Evolutionary conservation across 1,140 invertebrate species (phyloP), one percentile per base, ranked within the genome.

Genomic region (Arctopsyche grandis): DNA sequence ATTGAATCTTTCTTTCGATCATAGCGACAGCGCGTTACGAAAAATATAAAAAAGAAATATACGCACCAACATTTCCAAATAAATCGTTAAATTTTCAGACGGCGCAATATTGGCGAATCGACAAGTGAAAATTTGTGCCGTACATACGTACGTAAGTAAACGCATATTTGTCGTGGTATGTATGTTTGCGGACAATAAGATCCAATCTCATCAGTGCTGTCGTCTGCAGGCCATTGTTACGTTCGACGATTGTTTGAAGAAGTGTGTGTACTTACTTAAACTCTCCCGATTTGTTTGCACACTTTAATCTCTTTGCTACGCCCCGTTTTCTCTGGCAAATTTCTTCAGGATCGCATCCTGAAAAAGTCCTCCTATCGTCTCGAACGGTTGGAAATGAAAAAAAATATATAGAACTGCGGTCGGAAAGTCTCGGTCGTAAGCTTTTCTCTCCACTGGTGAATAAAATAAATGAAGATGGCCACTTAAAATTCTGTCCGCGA

Each of bases 261-360:
- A 76, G 26, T 76, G 24, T 63, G 56, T 76, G 29, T 63, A 52
- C 74, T 44, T 38, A 75, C 19, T 48, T 76, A 76, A 76, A 76
- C 52, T 76, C 56, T 12, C 3, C 63, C 24, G 74, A 76, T 76
- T 76, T 76, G 74, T 76, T 76, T 76, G 58, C 74, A 76, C 74
- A 63, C 74, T 76, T 63, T 63, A 76, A 76, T 76, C 74, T 58
- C 52, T 60, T 66, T 66, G 9, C 63, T 26, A 14, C 63, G 63
- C 21, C 63, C 22, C 16, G 16, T 52, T 52, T 10, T 16, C 48
- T 16, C 16, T 3, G 1, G 56, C 14, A 21, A 60, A 60, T 60
- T 60, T 21, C 56, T 60, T 16, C 29, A 7, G 29, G 7, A 38
- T 38, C 29, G 29, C 16, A 14, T 52, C 48, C 48, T 52, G 48